Evolutionary conservation across 2,888 invertebrate species (phyloP).

Genomic region (Asteroscopus sphinx): DNA sequence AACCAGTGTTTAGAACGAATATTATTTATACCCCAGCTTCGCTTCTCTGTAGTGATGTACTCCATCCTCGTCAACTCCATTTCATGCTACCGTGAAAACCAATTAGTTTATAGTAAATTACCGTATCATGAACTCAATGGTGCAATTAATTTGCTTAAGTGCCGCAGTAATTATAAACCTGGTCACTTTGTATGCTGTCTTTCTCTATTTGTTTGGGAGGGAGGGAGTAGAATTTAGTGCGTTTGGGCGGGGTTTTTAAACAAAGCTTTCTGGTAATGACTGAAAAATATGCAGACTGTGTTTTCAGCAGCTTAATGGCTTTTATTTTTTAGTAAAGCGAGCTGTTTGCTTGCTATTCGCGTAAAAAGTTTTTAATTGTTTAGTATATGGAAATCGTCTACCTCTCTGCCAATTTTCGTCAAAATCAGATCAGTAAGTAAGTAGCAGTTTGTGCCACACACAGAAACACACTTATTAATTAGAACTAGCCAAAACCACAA

Average conservation of each 20-base stretch:
- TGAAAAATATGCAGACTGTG: slow-evolving; percentile 2
- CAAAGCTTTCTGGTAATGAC: slow-evolving; percentile 12
- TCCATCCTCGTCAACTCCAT: slow-evolving; percentile 14
- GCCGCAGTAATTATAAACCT: slow-evolving; percentile 28
- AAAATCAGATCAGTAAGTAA: too few relatives aligned
- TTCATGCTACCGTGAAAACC: slow-evolving; percentile 14
- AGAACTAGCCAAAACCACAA: too few relatives aligned
- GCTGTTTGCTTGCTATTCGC: neutral
- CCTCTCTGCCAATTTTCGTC: too few relatives aligned
- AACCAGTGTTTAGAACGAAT: neutral
- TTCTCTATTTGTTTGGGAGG: slow-evolving; percentile 18
- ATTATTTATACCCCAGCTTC: neutral
- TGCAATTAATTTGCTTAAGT: slow-evolving; percentile 40
- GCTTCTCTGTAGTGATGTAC: neutral
- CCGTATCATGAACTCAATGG: slow-evolving; percentile 26
- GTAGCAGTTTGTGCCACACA: too few relatives aligned
- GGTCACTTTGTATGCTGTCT: slow-evolving; percentile 16
- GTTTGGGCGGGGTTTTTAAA: slow-evolving; percentile 18
- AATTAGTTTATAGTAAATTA: slow-evolving; percentile 44
- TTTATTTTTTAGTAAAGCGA: slow-evolving; percentile 2
- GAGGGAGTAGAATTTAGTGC: slow-evolving; percentile 4
- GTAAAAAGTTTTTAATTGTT: neutral
- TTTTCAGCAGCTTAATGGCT: neutral
- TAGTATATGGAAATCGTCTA: too few relatives aligned
- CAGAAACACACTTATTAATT: too few relatives aligned